These are phyloP conservation scores for Drosophila kanekoi DNA, from an alignment of 2,888 invertebrate species.

Conservation along the genomic window DNA sequence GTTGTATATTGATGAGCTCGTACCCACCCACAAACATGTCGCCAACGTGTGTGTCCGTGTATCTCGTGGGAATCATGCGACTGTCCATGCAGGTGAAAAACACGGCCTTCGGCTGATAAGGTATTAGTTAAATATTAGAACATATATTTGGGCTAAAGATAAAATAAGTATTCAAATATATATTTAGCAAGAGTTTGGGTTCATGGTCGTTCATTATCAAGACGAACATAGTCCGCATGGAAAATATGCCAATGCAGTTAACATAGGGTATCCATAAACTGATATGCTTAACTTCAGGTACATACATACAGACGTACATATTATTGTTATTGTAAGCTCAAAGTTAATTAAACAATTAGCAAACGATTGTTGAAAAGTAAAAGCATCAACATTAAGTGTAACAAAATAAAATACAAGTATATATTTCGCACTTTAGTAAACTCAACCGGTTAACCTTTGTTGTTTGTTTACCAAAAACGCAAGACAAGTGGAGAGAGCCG, in stretches of 20 bases:
- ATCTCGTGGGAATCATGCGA: constrained; percentile 97
- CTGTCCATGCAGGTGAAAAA: constrained; percentile 99
- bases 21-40: constrained; percentile 97
- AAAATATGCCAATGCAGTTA: neutral
- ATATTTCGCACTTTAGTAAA: constrained; percentile 28
- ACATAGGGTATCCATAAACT: neutral
- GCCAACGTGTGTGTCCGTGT: constrained; percentile 97
- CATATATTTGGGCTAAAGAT: constrained; percentile 25
- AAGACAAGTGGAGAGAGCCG: constrained; percentile 15
- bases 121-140: constrained; percentile 48
- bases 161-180: constrained; percentile 7
- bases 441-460: constrained; percentile 54
- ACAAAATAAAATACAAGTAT: constrained; percentile 31
- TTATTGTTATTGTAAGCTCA: neutral
- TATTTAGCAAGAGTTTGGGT: constrained; percentile 21
- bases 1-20: constrained; percentile 33
- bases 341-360: constrained; percentile 23
- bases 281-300: neutral
- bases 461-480: constrained; percentile 65
- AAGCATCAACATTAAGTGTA: constrained; percentile 3
- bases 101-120: constrained; percentile 95
- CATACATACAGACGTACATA: neutral
- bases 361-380: constrained; percentile 23
- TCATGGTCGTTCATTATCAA: constrained; percentile 35
- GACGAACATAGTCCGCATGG: constrained; percentile 2